Conservation (phyloP, 2,113 vertebrate genomes). For the Hucho hucho region DNA sequence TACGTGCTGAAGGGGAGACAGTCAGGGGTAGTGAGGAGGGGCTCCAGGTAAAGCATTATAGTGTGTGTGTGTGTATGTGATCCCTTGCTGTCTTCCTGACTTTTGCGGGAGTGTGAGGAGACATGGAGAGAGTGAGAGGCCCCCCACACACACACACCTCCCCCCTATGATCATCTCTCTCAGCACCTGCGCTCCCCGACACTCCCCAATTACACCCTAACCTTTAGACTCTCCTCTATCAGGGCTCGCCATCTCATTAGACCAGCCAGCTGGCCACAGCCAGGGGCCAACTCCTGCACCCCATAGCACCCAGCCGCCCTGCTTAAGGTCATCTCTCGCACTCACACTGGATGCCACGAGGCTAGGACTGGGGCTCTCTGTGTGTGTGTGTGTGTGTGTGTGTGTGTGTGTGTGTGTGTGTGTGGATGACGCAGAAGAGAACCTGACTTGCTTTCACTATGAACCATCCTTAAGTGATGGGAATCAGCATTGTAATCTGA, state of each 20-base stretch:
- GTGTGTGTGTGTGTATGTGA: not conserved
- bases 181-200: conserved; percentile 63
- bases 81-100: conserved; percentile 37
- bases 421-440: conserved; percentile 38
- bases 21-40: not conserved
- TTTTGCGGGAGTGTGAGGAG: conserved; percentile 49
- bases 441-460: conserved; percentile 31
- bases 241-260: conserved; percentile 72
- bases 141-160: not conserved
- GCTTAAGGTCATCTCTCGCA: conserved; percentile 66
- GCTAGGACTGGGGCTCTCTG: not conserved
- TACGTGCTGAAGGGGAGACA: conserved; percentile 59
- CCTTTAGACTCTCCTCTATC: conserved; percentile 71
- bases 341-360: conserved; percentile 31
- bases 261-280: conserved; percentile 68
- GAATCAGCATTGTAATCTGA: conserved; percentile 49
- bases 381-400: conserved; percentile 7
- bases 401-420: conserved; percentile 24
- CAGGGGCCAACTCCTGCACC: conserved; percentile 56
- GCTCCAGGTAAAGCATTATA: not conserved
- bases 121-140: conserved; percentile 39
- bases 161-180: conserved; percentile 29
- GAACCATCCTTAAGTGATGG: conserved; percentile 33
- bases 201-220: conserved; percentile 60
- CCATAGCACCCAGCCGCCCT: conserved; percentile 38